Evolutionary conservation across 2,797 vertebrate genomes (phyloP).

Genomic region (Argentina silus): DNA sequence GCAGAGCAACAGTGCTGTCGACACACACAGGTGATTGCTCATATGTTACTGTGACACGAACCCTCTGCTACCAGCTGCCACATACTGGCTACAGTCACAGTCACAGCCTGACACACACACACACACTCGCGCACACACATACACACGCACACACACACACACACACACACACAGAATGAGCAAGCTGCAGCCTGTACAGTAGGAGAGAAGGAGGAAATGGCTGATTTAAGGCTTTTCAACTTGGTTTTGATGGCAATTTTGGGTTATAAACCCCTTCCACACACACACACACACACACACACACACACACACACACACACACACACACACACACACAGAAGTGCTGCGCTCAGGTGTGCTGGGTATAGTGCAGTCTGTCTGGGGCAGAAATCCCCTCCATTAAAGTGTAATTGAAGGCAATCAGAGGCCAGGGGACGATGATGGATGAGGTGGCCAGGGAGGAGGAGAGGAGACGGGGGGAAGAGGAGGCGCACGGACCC

Average conservation of each 20-base stretch:
- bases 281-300: conserved; percentile 1
- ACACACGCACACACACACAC: conserved; percentile 20
- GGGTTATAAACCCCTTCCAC: neutral
- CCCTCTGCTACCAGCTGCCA: neutral
- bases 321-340: conserved; percentile 43
- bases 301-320: conserved; percentile 9
- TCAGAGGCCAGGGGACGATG: conserved; percentile 34
- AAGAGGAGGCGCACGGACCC: neutral
- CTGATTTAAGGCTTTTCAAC: neutral
- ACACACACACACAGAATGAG: conserved; percentile 1
- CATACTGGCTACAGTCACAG: neutral
- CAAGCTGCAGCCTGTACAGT: neutral
- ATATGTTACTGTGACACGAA: conserved; percentile 30
- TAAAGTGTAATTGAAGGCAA: conserved; percentile 65
- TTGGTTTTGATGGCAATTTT: conserved; percentile 1
- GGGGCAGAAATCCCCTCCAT: conserved; percentile 70
- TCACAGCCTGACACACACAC: neutral
- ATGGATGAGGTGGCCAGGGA: conserved; percentile 46
- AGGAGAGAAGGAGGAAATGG: neutral
- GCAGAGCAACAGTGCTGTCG: conserved; percentile 23
- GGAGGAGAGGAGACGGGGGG: conserved; percentile 15
- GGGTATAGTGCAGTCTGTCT: conserved; percentile 52
- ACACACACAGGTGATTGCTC: conserved; percentile 46
- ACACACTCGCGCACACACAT: conserved; percentile 22
- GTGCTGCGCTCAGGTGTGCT: conserved; percentile 38